phyloP scores from a whole-genome alignment of 2,888 invertebrate genomes.

The Gnatocerus cornutus region DNA sequence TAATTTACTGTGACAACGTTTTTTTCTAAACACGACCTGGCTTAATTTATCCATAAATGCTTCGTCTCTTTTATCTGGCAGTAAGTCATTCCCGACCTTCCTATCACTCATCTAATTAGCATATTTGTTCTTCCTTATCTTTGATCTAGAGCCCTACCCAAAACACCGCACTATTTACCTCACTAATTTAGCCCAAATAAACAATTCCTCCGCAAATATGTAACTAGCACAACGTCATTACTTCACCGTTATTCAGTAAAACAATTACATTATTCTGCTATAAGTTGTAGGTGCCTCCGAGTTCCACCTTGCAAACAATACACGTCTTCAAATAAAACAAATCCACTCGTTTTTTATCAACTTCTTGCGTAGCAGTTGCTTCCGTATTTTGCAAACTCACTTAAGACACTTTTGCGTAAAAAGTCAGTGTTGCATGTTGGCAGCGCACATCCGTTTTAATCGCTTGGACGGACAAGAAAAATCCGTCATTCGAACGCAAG shows the following conservation, averaged over 20 bases:
- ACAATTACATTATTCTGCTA: slow-evolving; percentile 5
- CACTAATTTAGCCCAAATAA: slow-evolving; percentile 5
- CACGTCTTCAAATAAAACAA: slow-evolving; percentile 16
- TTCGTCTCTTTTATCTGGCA: no score
- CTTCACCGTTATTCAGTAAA: slow-evolving; percentile 28
- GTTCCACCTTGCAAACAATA: no score
- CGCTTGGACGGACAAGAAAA: slow-evolving; percentile 22
- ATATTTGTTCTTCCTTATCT: background rate
- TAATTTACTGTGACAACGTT: no score
- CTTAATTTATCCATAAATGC: no score
- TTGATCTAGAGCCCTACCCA: slow-evolving; percentile 4
- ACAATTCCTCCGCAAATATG: slow-evolving; percentile 29
- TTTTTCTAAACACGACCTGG: no score
- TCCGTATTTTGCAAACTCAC: slow-evolving; percentile 7
- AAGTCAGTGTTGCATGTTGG: background rate
- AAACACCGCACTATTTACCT: slow-evolving; percentile 8
- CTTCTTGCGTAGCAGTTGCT: slow-evolving; percentile 7
- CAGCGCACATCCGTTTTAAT: slow-evolving; percentile 27
- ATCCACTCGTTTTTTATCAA: background rate
- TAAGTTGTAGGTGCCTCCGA: no score
- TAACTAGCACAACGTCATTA: slow-evolving; percentile 29
- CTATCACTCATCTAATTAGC: background rate
- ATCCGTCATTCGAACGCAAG: slow-evolving; percentile 30
- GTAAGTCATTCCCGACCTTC: no score
- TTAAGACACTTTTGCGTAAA: background rate